A percentile compares a stretch with the other conserved stretches of the same genome.
phyloP scores from a whole-genome alignment of 2,888 invertebrate genomes.

The Epistrophe eligans region DNA sequence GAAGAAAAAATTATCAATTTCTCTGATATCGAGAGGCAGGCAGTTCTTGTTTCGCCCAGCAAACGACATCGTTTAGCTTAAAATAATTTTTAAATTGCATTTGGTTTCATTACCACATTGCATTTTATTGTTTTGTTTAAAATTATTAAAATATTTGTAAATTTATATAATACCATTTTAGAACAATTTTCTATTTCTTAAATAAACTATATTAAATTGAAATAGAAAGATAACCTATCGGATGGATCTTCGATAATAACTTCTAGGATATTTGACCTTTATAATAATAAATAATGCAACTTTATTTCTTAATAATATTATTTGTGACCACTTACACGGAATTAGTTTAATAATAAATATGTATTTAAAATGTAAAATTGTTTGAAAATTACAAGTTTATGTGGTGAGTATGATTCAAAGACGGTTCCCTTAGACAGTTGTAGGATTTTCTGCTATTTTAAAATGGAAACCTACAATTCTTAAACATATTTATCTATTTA shows the following conservation, averaged over 20 bases:
- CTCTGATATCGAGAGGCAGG: conserved; percentile 74
- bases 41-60: conserved; percentile 82
- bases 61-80: conserved; percentile 76
- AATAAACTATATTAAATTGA: background rate
- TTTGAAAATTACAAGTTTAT: background rate
- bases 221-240: background rate
- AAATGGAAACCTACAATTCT: too few species aligned
- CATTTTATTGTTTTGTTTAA: background rate
- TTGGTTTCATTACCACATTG: background rate
- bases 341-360: background rate
- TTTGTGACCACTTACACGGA: background rate
- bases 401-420: too few species aligned
- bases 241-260: background rate
- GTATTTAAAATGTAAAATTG: background rate
- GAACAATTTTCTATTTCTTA: conserved; percentile 8
- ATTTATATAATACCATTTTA: conserved; percentile 3
- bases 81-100: background rate
- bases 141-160: too few species aligned
- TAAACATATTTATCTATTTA: too few species aligned
- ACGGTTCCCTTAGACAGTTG: too few species aligned
- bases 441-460: too few species aligned
- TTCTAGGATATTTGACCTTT: background rate
- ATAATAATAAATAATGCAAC: background rate
- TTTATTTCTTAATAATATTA: background rate
- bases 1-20: conserved; percentile 85